Evolutionary conservation across 2,113 vertebrate species (phyloP), one percentile per base, ranked within the genome.

Genomic region (Eretmochelys imbricata): DNA sequence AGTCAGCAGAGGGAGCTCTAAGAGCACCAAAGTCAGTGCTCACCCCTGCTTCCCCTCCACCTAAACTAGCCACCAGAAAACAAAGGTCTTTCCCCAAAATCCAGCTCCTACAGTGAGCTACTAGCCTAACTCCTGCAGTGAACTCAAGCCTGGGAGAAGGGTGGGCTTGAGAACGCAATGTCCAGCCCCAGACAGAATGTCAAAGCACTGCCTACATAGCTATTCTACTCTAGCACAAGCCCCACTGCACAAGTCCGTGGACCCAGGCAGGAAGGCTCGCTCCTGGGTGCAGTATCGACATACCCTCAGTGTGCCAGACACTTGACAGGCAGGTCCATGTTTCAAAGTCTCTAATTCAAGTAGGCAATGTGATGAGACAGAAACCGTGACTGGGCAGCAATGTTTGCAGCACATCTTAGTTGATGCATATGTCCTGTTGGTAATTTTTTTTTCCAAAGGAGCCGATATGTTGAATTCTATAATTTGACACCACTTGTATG

Each of bases 1-100:
- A 55, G 91, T 62, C 96, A 95, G 91, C 91, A 97, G 96, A 96
- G 95, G 95, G 96, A 94, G 95, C 96, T 89, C 72, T 65, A 88
- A 55, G 82, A 91, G 53, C 35, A n/a, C 55, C 91, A 94, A 89
- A 27, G 49, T 0, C 54, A 35, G 12, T 54, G 17, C 10, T 24
- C 84, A 35, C 6, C 46, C 57, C 31, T 1, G 9, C 80, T 3
- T 29, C 31, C 59, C 4, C 31, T 35, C 79, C 75, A 11, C 69
- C 31, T 2, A 42, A 42, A n/a, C 2, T 1, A 82, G 5, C 13
- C 27, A 89, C 49, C 59, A 62, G 19, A 54, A 91, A 85, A 24
- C 54, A 35, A 59, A 89, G 4, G 11, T 90, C 29, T 57, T 35
- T 31, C 42, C 88, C 53, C 76, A 82, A 90, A 89, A 91, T 51